Percentiles rank a stretch among this genome's conserved stretches.
Evolutionary conservation across 2,888 invertebrate genomes (phyloP).

Genomic region (Lumbricus terrestris): DNA sequence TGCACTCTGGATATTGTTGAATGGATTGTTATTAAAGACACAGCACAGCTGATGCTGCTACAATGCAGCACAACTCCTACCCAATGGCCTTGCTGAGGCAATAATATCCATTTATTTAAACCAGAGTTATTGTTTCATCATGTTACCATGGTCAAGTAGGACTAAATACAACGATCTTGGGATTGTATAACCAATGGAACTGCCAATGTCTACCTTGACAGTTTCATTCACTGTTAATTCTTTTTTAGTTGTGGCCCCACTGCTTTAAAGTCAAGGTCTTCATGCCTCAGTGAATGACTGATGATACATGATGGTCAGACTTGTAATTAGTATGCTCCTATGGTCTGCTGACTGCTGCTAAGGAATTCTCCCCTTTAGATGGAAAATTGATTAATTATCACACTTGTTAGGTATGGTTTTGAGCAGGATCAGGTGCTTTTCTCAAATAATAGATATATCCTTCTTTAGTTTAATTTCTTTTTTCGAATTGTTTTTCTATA

Average conservation of each 20-base stretch:
- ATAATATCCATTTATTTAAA: neutral
- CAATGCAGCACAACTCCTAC: neutral
- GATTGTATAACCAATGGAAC: no score
- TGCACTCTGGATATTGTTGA: neutral
- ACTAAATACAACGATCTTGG: no score
- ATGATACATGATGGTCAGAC: no score
- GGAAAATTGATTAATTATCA: neutral
- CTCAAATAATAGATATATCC: neutral
- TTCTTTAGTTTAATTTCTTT: neutral
- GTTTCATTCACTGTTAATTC: no score
- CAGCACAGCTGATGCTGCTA: neutral
- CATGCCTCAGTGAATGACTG: neutral
- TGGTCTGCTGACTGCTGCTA: neutral
- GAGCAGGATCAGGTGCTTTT: neutral
- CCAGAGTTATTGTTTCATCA: neutral
- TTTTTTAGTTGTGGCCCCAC: no score
- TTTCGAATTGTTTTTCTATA: neutral
- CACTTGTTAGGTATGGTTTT: neutral
- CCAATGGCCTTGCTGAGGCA: neutral
- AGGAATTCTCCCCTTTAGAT: neutral
- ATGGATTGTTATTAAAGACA: neutral
- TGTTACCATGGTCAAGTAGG: neutral
- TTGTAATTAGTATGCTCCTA: no score
- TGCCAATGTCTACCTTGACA: no score
- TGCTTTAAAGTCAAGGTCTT: no score